Conservation (phyloP, 2,888 invertebrate species). For the Plusia festucae region DNA sequence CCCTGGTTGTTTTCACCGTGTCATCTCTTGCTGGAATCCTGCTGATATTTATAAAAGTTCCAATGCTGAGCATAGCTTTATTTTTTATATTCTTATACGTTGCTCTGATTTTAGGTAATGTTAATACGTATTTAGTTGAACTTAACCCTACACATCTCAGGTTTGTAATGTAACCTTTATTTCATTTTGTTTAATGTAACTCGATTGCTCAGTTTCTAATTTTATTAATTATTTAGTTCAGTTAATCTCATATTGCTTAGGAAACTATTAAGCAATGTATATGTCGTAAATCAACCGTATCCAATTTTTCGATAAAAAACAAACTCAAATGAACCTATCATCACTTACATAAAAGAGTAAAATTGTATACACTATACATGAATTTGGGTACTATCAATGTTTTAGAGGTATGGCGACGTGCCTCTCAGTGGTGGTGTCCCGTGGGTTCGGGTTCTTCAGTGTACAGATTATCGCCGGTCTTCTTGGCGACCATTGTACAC, state of each 20-base stretch:
- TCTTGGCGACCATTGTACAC: conserved; percentile 72
- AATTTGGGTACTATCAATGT: conserved; percentile 22
- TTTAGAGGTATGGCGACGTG: conserved; percentile 82
- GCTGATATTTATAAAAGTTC: conserved; percentile 71
- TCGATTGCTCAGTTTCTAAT: too few relatives aligned
- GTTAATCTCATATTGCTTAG: too few relatives aligned
- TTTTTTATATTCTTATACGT: conserved; percentile 79
- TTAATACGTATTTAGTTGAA: conserved; percentile 80
- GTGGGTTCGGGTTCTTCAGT: conserved; percentile 81
- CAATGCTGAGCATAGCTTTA: conserved; percentile 73
- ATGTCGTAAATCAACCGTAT: too few relatives aligned
- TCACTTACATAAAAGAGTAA: not conserved
- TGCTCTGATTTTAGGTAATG: conserved; percentile 76
- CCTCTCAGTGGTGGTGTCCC: conserved; percentile 79
- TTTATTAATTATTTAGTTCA: too few relatives aligned
- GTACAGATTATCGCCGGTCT: conserved; percentile 78
- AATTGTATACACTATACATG: not conserved
- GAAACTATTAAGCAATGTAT: too few relatives aligned
- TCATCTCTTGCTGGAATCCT: conserved; percentile 67
- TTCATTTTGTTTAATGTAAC: not conserved
- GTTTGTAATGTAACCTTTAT: conserved; percentile 52
- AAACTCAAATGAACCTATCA: not conserved
- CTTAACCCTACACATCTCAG: conserved; percentile 81
- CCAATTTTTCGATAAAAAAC: too few relatives aligned
- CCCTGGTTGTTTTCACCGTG: conserved; percentile 68